Evolutionary conservation across 1,140 invertebrate genomes (phyloP).

Genomic region (Penaeus chinensis): DNA sequence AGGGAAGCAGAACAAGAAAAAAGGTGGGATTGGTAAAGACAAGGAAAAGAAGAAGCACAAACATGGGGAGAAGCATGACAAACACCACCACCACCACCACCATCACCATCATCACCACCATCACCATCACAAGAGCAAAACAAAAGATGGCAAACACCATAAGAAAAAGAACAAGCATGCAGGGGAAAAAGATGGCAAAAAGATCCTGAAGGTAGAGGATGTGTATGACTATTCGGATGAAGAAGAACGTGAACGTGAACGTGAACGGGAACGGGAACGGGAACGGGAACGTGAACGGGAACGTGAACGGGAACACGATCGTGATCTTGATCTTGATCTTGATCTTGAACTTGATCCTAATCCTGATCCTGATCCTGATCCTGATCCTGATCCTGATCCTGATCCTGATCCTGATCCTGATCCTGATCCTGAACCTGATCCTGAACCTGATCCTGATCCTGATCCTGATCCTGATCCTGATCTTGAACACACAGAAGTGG

Average conservation of each 20-base stretch:
- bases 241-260: constrained; percentile 30
- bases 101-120: constrained; percentile 65
- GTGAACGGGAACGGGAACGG: too few species aligned
- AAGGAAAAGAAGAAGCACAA: constrained; percentile 62
- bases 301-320: too few species aligned
- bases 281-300: too few species aligned
- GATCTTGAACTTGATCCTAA: too few species aligned
- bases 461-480: too few species aligned
- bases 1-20: constrained; percentile 47
- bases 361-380: too few species aligned
- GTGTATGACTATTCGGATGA: constrained; percentile 64
- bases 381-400: too few species aligned
- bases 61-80: constrained; percentile 44
- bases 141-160: constrained; percentile 56
- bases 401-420: too few species aligned
- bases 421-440: too few species aligned
- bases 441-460: too few species aligned
- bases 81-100: constrained; percentile 66
- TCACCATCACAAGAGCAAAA: constrained; percentile 65
- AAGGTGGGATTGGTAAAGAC: constrained; percentile 42
- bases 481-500: too few species aligned
- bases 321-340: too few species aligned
- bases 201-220: constrained; percentile 61
- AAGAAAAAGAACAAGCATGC: constrained; percentile 55
- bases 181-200: constrained; percentile 64